Evolutionary conservation across 2,888 invertebrate species (phyloP).

Genomic region (Ecliptopera silaceata): DNA sequence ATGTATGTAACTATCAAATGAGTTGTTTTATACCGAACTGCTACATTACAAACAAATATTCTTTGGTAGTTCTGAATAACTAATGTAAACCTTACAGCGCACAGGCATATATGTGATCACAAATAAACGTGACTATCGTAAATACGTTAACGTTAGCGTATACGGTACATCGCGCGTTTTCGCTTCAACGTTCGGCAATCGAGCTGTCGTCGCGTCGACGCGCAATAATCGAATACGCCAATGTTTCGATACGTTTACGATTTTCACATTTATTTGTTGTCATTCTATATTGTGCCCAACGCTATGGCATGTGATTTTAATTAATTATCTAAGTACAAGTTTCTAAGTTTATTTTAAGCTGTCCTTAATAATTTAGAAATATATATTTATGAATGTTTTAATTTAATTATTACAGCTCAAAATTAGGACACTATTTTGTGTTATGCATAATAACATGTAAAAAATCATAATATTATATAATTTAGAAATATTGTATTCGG

Average conservation of each 20-base stretch:
- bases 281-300: slow-evolving; percentile 53
- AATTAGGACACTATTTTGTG: neutral
- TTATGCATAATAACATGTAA: neutral
- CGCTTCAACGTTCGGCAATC: too few relatives aligned
- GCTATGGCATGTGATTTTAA: slow-evolving; percentile 72
- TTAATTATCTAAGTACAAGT: slow-evolving; percentile 77
- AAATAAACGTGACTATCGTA: too few relatives aligned
- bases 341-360: slow-evolving; percentile 56
- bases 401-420: neutral
- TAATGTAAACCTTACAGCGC: slow-evolving; percentile 18
- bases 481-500: neutral
- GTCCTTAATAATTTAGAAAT: slow-evolving; percentile 30
- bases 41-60: slow-evolving; percentile 17
- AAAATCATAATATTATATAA: neutral
- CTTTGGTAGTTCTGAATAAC: slow-evolving; percentile 15
- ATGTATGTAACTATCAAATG: neutral
- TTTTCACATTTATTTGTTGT: too few relatives aligned
- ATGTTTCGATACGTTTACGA: too few relatives aligned
- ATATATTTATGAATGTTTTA: neutral
- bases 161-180: too few relatives aligned
- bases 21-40: neutral
- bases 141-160: too few relatives aligned
- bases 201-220: too few relatives aligned
- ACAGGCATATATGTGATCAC: too few relatives aligned
- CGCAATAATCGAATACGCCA: too few relatives aligned